Base-by-base conservation (phyloP, 2,888 invertebrate genomes). In the Drosophila affinis region DNA sequence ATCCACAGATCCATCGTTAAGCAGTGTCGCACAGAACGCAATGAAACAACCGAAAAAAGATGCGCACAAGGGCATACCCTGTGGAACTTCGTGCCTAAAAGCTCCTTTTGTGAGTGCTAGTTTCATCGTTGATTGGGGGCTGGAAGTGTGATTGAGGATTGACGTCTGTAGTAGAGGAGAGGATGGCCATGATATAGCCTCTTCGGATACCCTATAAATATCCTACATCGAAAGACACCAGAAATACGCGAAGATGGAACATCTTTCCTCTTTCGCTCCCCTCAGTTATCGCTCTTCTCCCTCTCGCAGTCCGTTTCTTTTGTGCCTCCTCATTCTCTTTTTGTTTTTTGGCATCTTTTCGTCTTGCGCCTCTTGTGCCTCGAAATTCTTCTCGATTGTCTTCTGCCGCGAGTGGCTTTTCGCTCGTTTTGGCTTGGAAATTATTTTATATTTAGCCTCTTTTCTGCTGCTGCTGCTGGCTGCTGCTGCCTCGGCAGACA, bases 381-480 rank as follows among this genome's bases (percentile, higher is more conserved):
- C 39, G 39, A 39, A 14, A 39, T 39, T 39, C 39, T 39, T 39
- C 39, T n/a, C 39, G 7, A 39, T 39, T 39, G 39, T 39, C 39
- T 39, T 39, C 39, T 39, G 39, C n/a, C 39, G 39, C 39, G 39
- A 39, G 39, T 39, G 39, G 39, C 7, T 39, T 29, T 29, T 29
- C 48, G 44, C 14, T 44, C n/a, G 56, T 58, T 72, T 64, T 64
- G 81, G 73, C 72, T 78, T 62, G 65, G 39, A 69, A 87, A 70
- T 84, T 39, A 84, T 85, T 82, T 85, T 82, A 87, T 77, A 86
- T 82, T 82, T 82, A 86, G 88, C 87, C 72, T 77, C 63, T 79
- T 74, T 44, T 49, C 27, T 18, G 64, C 64, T 65, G 63, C 85
- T 79, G 64, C 55, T 61, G 53, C 45, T 55, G 53, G 53, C 45